Evolutionary conservation across 2,113 vertebrate genomes (phyloP).

Genomic region (Danio rerio): DNA sequence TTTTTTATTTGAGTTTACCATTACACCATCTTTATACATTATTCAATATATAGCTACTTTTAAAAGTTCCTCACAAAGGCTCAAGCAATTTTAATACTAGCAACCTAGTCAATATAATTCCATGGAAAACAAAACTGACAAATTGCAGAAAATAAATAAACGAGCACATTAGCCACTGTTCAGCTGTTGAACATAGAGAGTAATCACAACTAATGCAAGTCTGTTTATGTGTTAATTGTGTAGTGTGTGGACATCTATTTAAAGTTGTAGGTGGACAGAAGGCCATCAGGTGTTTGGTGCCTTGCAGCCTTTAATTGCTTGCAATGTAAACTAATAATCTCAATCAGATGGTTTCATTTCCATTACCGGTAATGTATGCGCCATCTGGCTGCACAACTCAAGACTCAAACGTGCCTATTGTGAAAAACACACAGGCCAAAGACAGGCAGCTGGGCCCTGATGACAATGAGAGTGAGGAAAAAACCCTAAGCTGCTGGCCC

Average conservation of each 20-base stretch:
- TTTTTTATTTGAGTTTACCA: no score
- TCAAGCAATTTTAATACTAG: no score
- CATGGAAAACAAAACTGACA: neutral
- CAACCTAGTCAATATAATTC: neutral
- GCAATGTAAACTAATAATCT: slow-evolving; percentile 37
- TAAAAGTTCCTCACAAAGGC: no score
- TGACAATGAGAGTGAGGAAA: neutral
- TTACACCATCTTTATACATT: no score
- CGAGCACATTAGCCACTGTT: neutral
- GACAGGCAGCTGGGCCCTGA: neutral
- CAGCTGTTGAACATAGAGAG: neutral
- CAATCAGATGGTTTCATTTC: slow-evolving; percentile 41
- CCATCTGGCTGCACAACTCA: slow-evolving; percentile 45
- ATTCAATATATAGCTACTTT: no score
- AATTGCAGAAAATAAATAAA: neutral
- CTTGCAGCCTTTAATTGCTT: neutral
- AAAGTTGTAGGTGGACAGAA: slow-evolving; percentile 22
- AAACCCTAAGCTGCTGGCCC: neutral
- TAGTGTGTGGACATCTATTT: neutral
- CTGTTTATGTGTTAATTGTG: neutral
- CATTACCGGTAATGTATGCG: slow-evolving; percentile 26
- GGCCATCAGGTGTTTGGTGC: neutral
- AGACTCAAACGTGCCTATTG: slow-evolving; percentile 43
- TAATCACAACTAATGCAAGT: neutral
- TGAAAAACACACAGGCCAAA: slow-evolving; percentile 13